These are phyloP conservation scores for Panulirus ornatus DNA, from an alignment of 1,140 invertebrate genomes.

Conservation along the genomic window DNA sequence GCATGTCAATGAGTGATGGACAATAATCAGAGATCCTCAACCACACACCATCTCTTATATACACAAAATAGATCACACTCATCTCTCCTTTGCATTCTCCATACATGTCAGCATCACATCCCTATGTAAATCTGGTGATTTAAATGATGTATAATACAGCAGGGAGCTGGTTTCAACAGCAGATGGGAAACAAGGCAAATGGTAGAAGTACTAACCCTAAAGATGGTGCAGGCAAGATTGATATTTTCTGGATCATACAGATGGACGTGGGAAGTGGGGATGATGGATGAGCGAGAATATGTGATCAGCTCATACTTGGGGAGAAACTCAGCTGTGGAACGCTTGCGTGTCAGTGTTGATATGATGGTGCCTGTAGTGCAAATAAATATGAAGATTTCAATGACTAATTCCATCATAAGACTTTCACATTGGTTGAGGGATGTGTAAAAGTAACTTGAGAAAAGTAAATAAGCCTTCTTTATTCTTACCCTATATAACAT, in stretches of 20 bases:
- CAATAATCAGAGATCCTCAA: no score
- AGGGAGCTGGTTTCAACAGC: no score
- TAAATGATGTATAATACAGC: no score
- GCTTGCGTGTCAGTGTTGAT: constrained; percentile 88
- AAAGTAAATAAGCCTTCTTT: not conserved
- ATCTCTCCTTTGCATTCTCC: no score
- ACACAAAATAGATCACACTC: no score
- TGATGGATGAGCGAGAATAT: constrained; percentile 91
- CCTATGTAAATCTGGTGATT: no score
- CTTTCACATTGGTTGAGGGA: not conserved
- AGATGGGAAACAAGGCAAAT: no score
- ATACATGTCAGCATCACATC: no score
- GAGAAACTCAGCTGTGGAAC: constrained; percentile 74
- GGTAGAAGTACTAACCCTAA: constrained; percentile 85
- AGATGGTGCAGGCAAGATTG: constrained; percentile 92
- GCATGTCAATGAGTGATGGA: no score
- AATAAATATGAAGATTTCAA: not conserved
- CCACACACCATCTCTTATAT: no score
- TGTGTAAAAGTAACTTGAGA: not conserved
- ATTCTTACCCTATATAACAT: not conserved
- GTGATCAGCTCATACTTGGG: constrained; percentile 89
- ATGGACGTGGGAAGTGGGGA: constrained; percentile 95
- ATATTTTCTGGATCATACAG: constrained; percentile 97
- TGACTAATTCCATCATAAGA: not conserved
- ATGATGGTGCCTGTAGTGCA: constrained; percentile 84